Evolutionary conservation across 2,113 vertebrate genomes (phyloP).

Genomic region (Pseudolaguvia tuberculata): DNA sequence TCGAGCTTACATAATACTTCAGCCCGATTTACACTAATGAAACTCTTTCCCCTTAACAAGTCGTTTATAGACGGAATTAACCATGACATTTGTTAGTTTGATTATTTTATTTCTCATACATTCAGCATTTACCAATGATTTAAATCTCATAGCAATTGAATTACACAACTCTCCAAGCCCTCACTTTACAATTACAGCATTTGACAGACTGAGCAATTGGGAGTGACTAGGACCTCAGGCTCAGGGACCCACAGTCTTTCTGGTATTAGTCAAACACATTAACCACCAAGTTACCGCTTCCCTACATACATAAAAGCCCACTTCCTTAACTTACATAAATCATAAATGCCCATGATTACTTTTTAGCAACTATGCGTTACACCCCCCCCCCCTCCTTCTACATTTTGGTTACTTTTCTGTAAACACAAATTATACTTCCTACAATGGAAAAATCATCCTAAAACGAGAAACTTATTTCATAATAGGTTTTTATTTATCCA

Average conservation of each 20-base stretch:
- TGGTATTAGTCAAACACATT: too few species aligned
- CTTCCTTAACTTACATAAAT: too few species aligned
- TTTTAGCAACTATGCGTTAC: too few species aligned
- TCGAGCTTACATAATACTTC: background rate
- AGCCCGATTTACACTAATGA: background rate
- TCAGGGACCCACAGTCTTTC: too few species aligned
- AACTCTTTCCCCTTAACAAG: background rate
- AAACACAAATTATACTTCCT: background rate
- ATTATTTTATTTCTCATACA: background rate
- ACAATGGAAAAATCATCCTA: background rate
- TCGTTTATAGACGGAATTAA: background rate
- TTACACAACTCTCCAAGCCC: background rate
- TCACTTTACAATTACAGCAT: background rate
- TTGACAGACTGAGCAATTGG: too few species aligned
- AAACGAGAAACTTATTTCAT: background rate
- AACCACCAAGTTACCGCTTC: too few species aligned
- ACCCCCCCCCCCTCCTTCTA: too few species aligned
- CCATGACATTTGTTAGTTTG: background rate
- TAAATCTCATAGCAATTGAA: background rate
- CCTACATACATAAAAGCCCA: too few species aligned
- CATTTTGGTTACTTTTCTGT: too few species aligned
- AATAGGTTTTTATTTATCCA: too few species aligned
- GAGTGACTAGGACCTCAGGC: too few species aligned
- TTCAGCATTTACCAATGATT: background rate
- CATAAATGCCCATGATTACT: too few species aligned